These are phyloP conservation scores for Porites lutea DNA, from an alignment of 64 coral and sea anemone species.

Conservation along the genomic window DNA sequence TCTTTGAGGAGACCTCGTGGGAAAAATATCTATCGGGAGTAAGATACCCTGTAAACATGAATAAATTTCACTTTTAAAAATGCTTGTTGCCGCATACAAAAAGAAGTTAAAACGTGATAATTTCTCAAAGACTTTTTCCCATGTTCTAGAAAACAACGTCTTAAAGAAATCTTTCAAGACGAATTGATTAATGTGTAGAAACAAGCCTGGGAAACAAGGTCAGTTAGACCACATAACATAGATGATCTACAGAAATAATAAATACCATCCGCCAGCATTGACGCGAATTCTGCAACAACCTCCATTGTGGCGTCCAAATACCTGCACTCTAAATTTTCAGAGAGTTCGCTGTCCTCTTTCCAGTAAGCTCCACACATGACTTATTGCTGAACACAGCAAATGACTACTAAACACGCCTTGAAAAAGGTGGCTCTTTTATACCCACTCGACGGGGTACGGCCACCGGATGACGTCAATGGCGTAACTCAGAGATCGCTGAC, in stretches of 20 bases:
- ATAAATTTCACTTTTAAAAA: too few species aligned
- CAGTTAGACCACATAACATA: too few species aligned
- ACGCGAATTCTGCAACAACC: constrained; percentile 16
- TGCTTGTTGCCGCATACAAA: too few species aligned
- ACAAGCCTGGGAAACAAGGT: too few species aligned
- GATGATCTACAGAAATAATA: background rate
- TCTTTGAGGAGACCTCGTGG: too few species aligned
- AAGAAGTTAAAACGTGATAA: too few species aligned
- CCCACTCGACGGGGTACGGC: background rate
- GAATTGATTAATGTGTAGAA: too few species aligned
- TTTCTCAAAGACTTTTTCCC: too few species aligned
- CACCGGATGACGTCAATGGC: background rate
- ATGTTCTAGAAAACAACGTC: too few species aligned
- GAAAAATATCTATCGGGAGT: too few species aligned
- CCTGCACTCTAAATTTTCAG: background rate
- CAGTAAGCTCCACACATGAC: background rate
- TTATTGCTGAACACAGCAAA: background rate
- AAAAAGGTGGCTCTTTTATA: background rate
- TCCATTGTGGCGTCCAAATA: constrained; percentile 21
- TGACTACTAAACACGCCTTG: background rate
- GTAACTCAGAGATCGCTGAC: background rate
- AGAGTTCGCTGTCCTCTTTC: background rate
- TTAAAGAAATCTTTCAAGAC: too few species aligned
- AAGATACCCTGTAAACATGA: too few species aligned
- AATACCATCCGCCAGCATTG: constrained; percentile 36